These are phyloP conservation scores for Hystrix cristata DNA, from an alignment of 2,113 vertebrate species.

Conservation along the genomic window DNA sequence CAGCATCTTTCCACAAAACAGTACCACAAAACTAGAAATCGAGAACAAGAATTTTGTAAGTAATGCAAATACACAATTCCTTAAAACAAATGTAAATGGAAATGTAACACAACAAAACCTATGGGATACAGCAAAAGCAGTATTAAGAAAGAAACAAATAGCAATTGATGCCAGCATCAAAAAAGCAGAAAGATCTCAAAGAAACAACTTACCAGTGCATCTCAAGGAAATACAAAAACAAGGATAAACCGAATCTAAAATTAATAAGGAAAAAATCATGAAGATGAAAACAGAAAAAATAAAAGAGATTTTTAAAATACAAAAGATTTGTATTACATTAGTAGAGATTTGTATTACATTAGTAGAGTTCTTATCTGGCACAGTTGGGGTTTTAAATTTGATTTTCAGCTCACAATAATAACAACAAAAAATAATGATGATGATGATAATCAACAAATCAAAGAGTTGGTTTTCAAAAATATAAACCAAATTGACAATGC, in stretches of 20 bases:
- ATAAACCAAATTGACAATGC: background rate
- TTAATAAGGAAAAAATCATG: background rate
- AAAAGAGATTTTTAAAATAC: background rate
- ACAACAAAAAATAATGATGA: background rate
- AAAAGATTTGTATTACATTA: background rate
- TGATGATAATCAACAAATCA: background rate
- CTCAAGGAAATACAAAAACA: background rate
- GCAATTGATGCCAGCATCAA: background rate
- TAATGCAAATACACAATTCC: background rate
- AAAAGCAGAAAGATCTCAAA: background rate
- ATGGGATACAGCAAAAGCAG: background rate
- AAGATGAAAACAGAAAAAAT: background rate
- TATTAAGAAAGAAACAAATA: background rate
- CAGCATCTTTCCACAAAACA: background rate
- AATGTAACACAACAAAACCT: background rate
- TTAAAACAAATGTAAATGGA: background rate
- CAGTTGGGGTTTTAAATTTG: background rate
- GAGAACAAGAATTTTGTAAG: background rate
- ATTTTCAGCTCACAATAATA: background rate
- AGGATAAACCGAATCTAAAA: background rate
- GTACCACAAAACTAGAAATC: background rate
- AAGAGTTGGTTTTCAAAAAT: background rate
- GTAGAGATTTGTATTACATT: background rate
- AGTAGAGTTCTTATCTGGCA: background rate
- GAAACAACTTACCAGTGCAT: background rate